phyloP scores from a whole-genome alignment of 2,888 invertebrate genomes.

The Chrysolina haemoptera region DNA sequence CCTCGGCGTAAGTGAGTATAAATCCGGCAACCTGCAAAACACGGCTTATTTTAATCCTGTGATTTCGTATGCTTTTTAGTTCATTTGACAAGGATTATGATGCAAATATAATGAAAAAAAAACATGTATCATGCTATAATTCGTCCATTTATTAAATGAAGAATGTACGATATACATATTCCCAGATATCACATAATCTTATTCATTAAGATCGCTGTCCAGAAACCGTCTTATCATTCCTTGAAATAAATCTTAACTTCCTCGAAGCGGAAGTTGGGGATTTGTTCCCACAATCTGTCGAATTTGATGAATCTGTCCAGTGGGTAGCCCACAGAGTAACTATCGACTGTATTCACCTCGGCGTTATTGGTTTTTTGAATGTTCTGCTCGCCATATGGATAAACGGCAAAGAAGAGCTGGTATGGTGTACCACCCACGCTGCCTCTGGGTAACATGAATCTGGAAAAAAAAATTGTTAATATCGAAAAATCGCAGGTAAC shows the following conservation, averaged over 20 bases:
- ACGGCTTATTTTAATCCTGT: too few species aligned
- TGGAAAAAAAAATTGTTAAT: not conserved
- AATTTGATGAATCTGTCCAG: slow-evolving; percentile 78
- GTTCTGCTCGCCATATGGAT: slow-evolving; percentile 60
- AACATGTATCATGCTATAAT: too few species aligned
- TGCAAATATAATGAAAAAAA: too few species aligned
- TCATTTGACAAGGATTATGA: too few species aligned
- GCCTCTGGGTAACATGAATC: slow-evolving; percentile 80
- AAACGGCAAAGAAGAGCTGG: slow-evolving; percentile 71
- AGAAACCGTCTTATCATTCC: slow-evolving; percentile 19
- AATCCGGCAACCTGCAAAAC: too few species aligned
- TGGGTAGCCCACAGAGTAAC: slow-evolving; percentile 81
- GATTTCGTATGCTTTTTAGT: too few species aligned
- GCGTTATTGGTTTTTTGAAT: not conserved
- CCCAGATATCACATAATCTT: too few species aligned
- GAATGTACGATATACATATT: too few species aligned
- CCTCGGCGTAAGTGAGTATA: too few species aligned
- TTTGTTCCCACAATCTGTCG: slow-evolving; percentile 74
- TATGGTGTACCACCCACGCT: slow-evolving; percentile 75
- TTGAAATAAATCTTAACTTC: slow-evolving; percentile 78
- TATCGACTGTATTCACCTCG: slow-evolving; percentile 69
- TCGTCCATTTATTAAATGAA: too few species aligned
- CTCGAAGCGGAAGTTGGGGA: slow-evolving; percentile 79
- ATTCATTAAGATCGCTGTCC: not conserved
- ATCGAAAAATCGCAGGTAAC: too few species aligned